Base-by-base conservation (phyloP, 2,888 invertebrate species). In the Dicyrtomina minuta region DNA sequence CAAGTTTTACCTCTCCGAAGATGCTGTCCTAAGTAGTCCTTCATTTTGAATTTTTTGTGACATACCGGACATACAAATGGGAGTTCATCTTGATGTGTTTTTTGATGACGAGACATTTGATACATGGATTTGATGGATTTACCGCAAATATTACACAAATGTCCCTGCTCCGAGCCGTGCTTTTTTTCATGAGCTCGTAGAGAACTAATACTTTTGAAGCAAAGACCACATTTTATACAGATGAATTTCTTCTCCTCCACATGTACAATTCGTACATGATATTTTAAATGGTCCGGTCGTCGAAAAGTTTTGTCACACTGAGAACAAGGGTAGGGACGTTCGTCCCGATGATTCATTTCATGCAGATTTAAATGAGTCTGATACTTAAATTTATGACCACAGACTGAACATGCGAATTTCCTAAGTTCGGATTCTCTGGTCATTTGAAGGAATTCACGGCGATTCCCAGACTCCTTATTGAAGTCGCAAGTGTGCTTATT, bases 401-500 rank as follows among this genome's bases (percentile, higher is more conserved):
- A 61, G 13, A 49, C 49, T 27, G n/a, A 26, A 49, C 61, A 61
- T 26, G 26, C 46, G 17, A 61, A 61, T 46, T 61, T 61, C 27
- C 61, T 4, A 4, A 61, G 61, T n/a, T 61, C 46, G n/a, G 24
- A 44, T 27, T 61, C 61, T 49, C 61, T 4, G 2, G 44, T 43
- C 61, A 61, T 61, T 61, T 61, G 61, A 27, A 61, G 46, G 15
- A 46, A 2, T 15, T 61, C 61, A 15, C 61, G 22, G 5, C 61
- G 22, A 27, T 61, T 61, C n/a, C 49, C 61, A n/a, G 46, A 1
- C n/a, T 61, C 61, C n/a, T 61, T 46, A 26, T 46, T 61, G 46
- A 61, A 61, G 49, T 61, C 61, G 27, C 61, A 61, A 17, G 61
- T 61, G 17, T 61, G 61, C 46, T 61, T 61, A 17, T 61, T 61